Conservation (phyloP, 92 coral and sea anemone genomes). For the Phenganax marumi region DNA sequence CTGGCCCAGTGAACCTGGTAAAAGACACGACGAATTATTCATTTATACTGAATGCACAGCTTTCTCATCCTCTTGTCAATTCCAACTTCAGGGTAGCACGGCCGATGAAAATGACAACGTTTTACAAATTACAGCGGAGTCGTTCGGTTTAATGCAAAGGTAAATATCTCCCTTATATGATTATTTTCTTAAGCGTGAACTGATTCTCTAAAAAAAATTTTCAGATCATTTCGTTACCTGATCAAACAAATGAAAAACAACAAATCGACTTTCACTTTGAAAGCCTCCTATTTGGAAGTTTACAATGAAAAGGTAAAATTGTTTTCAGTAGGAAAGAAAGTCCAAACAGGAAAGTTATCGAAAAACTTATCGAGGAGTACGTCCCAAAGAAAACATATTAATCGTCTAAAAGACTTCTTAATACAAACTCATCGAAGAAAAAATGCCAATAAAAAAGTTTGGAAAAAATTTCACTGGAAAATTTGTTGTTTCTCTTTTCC, state of each 20-base stretch:
- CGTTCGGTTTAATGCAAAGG: slow-evolving; percentile 45
- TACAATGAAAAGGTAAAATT: slow-evolving; percentile 85
- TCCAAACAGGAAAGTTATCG: too few relatives aligned
- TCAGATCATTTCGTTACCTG: slow-evolving; percentile 89
- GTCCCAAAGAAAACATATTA: too few relatives aligned
- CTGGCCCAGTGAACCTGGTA: slow-evolving; percentile 91
- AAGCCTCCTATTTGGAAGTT: slow-evolving; percentile 91
- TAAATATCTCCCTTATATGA: not conserved
- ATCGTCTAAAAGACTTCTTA: too few relatives aligned
- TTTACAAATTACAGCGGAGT: slow-evolving; percentile 9
- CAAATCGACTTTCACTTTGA: slow-evolving; percentile 65
- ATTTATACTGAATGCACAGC: not conserved
- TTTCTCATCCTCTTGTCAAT: not conserved
- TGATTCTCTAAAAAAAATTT: too few relatives aligned
- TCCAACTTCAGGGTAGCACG: slow-evolving; percentile 14
- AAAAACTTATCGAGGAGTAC: too few relatives aligned
- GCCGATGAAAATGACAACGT: slow-evolving; percentile 29
- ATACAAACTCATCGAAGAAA: too few relatives aligned
- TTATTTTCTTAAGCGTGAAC: not conserved
- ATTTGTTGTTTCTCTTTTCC: not conserved
- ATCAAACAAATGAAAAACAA: slow-evolving; percentile 73
- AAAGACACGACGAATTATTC: not conserved
- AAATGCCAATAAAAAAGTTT: too few relatives aligned
- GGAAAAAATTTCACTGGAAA: not conserved
- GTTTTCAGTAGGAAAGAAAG: too few relatives aligned